Percentiles rank a stretch among this genome's conserved stretches.
Evolutionary conservation across 2,888 invertebrate genomes (phyloP).

Genomic region (Atrina japonica): DNA sequence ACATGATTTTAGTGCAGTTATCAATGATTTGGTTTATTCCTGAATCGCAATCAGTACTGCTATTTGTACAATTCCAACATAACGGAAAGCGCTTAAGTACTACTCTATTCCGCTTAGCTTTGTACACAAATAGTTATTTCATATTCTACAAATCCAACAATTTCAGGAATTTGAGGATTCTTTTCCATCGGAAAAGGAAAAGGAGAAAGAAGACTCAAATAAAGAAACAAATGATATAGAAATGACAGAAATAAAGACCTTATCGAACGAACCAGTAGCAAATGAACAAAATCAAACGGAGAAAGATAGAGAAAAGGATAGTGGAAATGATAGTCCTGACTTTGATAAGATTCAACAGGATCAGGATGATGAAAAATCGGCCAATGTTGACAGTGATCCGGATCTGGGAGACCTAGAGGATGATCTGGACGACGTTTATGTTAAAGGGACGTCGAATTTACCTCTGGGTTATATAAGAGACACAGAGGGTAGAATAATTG

Average conservation of each 20-base stretch:
- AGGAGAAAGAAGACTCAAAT: conserved; percentile 7
- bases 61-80: no score
- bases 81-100: no score
- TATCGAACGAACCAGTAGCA: not conserved
- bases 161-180: conserved; percentile 22
- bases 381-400: conserved; percentile 18
- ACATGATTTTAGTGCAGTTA: no score
- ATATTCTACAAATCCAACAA: no score
- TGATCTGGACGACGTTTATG: conserved; percentile 27
- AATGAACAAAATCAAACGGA: conserved; percentile 8
- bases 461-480: conserved; percentile 52
- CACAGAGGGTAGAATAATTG: conserved; percentile 55
- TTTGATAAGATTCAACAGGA: conserved; percentile 14
- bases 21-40: not conserved
- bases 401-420: conserved; percentile 25
- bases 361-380: conserved; percentile 6
- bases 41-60: not conserved
- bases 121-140: not conserved
- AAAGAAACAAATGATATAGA: conserved; percentile 8
- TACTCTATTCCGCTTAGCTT: no score
- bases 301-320: conserved; percentile 33
- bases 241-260: not conserved
- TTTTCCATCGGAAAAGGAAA: conserved; percentile 4
- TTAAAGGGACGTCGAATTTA: conserved; percentile 39
- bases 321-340: conserved; percentile 38